Evolutionary conservation across 1,140 invertebrate species (phyloP), one percentile per base, ranked within the genome.

Genomic region (Brachionus rotundiformis): DNA sequence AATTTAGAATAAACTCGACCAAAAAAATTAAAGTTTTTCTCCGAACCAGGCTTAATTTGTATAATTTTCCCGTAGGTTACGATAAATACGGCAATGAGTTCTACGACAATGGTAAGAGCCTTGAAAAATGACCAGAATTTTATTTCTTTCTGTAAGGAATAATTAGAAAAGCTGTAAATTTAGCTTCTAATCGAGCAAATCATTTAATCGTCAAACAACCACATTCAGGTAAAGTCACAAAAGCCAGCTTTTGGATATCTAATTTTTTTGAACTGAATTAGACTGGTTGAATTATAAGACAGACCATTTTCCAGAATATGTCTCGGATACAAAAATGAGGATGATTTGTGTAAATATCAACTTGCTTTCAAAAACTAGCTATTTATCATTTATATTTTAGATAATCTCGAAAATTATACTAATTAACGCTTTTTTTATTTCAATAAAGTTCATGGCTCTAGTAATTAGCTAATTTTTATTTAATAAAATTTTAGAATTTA

Each of bases 201-300:
- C 23, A 73, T 16, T 8, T 44, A 41, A 44, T 11, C 1, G 68
- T 73, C 39, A 73, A 23, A 13, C 19, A 23, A 25, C 2, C 19
- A 13, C 41, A 73, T 73, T 73, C 68, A 73, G 68, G 68, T 73
- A 73, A 44, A n/a, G n/a, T n/a, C n/a, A n/a, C n/a, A n/a, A n/a
- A n/a, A n/a, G n/a, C n/a, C n/a, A n/a, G n/a, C n/a, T n/a, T n/a
- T n/a, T n/a, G n/a, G n/a, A n/a, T n/a, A n/a, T n/a, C n/a, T n/a
- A n/a, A n/a, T 54, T 19, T 54, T 54, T 54, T 54, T 54, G 13
- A 19, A 54, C 13, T 10, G 13, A 6, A 6, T 31, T 65, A 73
- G 68, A 73, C 23, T 73, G 68, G 68, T 29, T 73, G 19, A 73
- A 73, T 73, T 73, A 73, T 11, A 73, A 73, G 36, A 44, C 68